phyloP scores from a whole-genome alignment of 2,797 vertebrate genomes.

The Esox masquinongy region DNA sequence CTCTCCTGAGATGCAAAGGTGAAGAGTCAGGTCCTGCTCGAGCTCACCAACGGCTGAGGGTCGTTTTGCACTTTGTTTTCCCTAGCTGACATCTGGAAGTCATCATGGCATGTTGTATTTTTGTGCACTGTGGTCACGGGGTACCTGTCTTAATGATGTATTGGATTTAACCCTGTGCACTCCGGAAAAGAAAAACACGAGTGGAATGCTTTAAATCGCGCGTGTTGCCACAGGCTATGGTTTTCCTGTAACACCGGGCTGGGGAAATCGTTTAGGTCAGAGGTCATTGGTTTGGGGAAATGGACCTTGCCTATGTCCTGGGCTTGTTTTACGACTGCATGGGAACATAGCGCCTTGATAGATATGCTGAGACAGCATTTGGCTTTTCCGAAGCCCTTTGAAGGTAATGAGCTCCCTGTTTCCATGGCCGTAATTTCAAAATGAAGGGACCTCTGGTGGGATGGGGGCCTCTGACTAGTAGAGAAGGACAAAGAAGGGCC shows the following conservation, averaged over 20 bases:
- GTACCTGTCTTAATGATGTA: conserved; percentile 22
- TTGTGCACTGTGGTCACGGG: conserved; percentile 17
- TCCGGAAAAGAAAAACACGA: conserved; percentile 21
- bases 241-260: conserved; percentile 10
- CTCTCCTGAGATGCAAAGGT: not conserved
- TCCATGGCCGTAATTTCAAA: not conserved
- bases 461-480: not conserved
- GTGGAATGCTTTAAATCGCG: conserved; percentile 34
- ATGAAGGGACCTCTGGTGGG: not conserved
- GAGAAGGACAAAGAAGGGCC: not conserved
- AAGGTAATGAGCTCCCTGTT: conserved; percentile 1
- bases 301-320: not conserved
- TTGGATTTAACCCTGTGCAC: conserved; percentile 17
- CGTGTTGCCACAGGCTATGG: conserved; percentile 7
- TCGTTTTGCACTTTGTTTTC: conserved; percentile 18
- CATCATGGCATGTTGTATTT: conserved; percentile 32
- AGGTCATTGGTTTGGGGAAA: not conserved
- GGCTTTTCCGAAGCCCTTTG: not conserved
- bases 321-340: conserved; percentile 1
- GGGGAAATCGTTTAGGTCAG: not conserved
- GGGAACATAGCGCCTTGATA: conserved; percentile 7
- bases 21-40: not conserved
- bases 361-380: conserved; percentile 9
- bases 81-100: conserved; percentile 29
- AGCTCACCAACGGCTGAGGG: not conserved